Base-by-base conservation (phyloP, 2,113 vertebrate genomes). In the Telmatochromis bifrenatus region DNA sequence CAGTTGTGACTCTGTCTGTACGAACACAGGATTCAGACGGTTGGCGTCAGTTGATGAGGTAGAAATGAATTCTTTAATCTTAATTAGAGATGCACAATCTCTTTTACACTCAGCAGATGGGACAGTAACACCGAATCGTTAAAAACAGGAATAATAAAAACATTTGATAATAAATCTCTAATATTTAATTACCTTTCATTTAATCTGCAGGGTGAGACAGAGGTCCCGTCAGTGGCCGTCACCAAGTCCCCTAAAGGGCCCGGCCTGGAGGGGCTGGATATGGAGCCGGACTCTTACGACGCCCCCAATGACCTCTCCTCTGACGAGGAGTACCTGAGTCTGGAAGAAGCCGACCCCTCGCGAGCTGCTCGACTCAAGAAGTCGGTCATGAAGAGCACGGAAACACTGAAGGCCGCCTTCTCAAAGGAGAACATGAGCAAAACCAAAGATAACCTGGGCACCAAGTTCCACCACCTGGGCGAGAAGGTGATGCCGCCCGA, bases 401-500 rank as follows among this genome's bases (percentile, higher is more conserved):
- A 98, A 95, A 97, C 96, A 85, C 96, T 99, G 90, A 99, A 97
- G 96, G 98, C 98, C 5, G 97, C 98, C 4, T 99, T 99, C 96
- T 98, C 99, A 91, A 99, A 97, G 91, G 98, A 99, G 95, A 99
- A 95, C 87, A 98, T 99, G 95, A 96, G 93, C 94, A 99, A 98
- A 93, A 99, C 97, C 3, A 98, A 97, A 80, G 98, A 97, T 94
- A 98, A 96, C 94, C 96, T 99, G 82, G 98, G 98, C 88, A 97
- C 97, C 93, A 98, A 96, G 94, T 97, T 99, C 91, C 97, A 97
- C 92, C 95, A 96, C 93, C 96, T 99, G 80, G 98, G 97, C 60
- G 98, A 98, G 56, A 98, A 98, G 94, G 98, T 99, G 37, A 98
- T 99, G 85, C 98, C 99, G 0, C 97, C 96, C 0, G 98, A 99